Conservation (phyloP, 2,113 vertebrate species). For the Heterotilapia buettikoferi region DNA sequence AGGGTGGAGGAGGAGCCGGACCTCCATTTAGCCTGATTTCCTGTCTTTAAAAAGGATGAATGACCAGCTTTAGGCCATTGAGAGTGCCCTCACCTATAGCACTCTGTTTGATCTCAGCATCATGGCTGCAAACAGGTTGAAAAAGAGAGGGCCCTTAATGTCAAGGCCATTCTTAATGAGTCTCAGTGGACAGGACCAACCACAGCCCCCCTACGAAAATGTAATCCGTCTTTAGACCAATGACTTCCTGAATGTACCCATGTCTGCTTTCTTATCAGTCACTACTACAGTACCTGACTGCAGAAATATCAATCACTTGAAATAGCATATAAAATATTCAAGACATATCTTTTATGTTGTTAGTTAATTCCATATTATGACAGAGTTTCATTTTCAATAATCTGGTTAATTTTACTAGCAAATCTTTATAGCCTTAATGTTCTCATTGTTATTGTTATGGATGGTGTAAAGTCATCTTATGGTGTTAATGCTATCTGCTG, state of each 20-base stretch:
- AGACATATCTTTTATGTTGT: background rate
- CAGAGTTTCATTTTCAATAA: constrained; percentile 38
- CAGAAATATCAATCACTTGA: background rate
- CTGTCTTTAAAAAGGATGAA: constrained; percentile 72
- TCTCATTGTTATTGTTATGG: constrained; percentile 12
- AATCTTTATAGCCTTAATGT: constrained; percentile 28
- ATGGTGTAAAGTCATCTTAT: background rate
- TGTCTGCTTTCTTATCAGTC: constrained; percentile 1
- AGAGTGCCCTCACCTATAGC: constrained; percentile 61
- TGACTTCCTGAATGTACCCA: constrained; percentile 38
- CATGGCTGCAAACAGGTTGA: constrained; percentile 57
- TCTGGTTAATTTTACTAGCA: constrained; percentile 30
- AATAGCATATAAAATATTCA: background rate
- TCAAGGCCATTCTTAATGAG: constrained; percentile 69
- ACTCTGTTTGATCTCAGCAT: constrained; percentile 70
- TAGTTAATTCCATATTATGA: background rate
- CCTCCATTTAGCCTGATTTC: constrained; percentile 72
- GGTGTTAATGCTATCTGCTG: background rate
- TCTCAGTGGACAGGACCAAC: constrained; percentile 51
- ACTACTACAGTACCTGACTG: background rate
- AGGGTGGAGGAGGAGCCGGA: constrained; percentile 40
- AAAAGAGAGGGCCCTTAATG: constrained; percentile 63
- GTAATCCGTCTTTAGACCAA: constrained; percentile 48
- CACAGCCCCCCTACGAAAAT: constrained; percentile 41
- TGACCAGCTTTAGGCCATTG: constrained; percentile 68